phyloP scores from a whole-genome alignment of 2,797 vertebrate genomes.

The Astyanax mexicanus region DNA sequence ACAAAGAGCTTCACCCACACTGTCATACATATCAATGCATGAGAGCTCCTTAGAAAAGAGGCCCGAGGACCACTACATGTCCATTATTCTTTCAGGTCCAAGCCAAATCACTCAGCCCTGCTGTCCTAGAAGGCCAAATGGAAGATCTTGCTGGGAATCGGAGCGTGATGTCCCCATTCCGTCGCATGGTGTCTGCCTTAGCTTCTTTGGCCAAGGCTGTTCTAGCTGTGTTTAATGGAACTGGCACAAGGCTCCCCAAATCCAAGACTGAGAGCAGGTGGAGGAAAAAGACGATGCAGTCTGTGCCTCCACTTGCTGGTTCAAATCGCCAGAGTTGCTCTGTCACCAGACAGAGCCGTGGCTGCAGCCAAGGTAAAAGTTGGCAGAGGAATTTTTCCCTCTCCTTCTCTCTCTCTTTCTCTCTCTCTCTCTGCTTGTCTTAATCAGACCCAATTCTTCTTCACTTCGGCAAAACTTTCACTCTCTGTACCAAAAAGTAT shows the following conservation, averaged over 20 bases:
- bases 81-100: conserved; percentile 31
- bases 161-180: conserved; percentile 68
- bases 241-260: conserved; percentile 81
- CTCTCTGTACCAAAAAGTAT: conserved; percentile 33
- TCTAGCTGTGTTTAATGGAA: conserved; percentile 87
- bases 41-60: conserved; percentile 2
- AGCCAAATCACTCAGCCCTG: conserved; percentile 36
- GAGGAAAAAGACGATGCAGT: conserved; percentile 82
- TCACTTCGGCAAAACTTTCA: conserved; percentile 22
- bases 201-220: conserved; percentile 75
- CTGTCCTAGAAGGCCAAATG: conserved; percentile 18
- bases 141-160: conserved; percentile 36
- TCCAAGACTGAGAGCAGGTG: conserved; percentile 78
- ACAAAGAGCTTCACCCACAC: background rate
- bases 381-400: conserved; percentile 71
- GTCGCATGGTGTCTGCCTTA: conserved; percentile 73
- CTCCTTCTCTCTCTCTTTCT: no score
- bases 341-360: conserved; percentile 74
- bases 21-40: conserved; percentile 33
- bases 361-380: conserved; percentile 74
- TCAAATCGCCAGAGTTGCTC: conserved; percentile 73
- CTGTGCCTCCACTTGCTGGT: conserved; percentile 71
- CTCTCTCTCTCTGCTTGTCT: conserved; percentile 38
- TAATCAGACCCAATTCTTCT: conserved; percentile 45
- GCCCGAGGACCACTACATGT: conserved; percentile 22